A percentile compares a stretch with the other conserved stretches of the same genome.
These are phyloP conservation scores for Ophion ellenae DNA, from an alignment of 2,888 invertebrate species.

Conservation along the genomic window DNA sequence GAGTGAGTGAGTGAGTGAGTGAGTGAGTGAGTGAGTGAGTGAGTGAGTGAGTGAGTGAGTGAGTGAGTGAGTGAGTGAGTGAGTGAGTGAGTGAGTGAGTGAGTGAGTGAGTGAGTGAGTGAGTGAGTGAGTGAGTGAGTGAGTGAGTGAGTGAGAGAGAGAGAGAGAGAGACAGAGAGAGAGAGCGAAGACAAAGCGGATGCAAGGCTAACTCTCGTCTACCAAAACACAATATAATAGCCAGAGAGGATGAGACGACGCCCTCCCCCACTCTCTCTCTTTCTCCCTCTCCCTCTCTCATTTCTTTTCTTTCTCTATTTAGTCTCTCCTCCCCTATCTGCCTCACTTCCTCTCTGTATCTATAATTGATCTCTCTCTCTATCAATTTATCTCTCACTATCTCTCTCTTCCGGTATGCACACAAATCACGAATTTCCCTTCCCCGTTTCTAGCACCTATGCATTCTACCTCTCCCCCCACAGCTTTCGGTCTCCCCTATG, in stretches of 20 bases:
- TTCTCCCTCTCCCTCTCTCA: not conserved
- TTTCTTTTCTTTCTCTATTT: too few species aligned
- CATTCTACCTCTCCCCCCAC: slow-evolving; percentile 71
- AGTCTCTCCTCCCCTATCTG: slow-evolving; percentile 4
- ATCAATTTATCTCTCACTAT: slow-evolving; percentile 13
- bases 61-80: too few species aligned
- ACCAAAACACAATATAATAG: slow-evolving; percentile 55
- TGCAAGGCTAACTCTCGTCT: slow-evolving; percentile 21
- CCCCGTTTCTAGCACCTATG: slow-evolving; percentile 60
- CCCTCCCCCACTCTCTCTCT: not conserved
- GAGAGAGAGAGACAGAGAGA: slow-evolving; percentile 1
- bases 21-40: too few species aligned
- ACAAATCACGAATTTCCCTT: slow-evolving; percentile 24
- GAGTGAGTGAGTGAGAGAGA: too few species aligned
- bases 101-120: too few species aligned
- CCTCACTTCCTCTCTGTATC: slow-evolving; percentile 50
- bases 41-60: too few species aligned
- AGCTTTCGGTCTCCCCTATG: slow-evolving; percentile 35
- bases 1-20: too few species aligned
- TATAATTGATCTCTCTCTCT: not conserved
- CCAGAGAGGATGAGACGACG: slow-evolving; percentile 6
- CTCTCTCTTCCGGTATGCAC: slow-evolving; percentile 26
- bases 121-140: too few species aligned
- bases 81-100: too few species aligned
- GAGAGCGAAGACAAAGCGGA: slow-evolving; percentile 48